Conservation (phyloP, 2,797 vertebrate genomes). For the Enteromius radiatus region DNA sequence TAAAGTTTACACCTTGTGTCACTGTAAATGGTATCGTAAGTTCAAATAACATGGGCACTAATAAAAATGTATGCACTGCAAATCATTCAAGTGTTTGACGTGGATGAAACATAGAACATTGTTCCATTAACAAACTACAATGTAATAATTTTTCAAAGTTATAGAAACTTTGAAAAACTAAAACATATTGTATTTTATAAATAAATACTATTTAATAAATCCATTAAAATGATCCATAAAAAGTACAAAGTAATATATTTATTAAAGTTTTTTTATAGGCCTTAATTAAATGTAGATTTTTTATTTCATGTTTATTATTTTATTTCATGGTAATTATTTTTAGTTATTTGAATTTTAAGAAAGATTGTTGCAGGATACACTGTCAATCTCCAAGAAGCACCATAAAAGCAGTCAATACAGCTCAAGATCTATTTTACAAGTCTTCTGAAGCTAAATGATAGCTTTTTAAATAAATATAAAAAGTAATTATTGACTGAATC, state of each 20-base stretch:
- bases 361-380: not conserved
- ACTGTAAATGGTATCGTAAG: not conserved
- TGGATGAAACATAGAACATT: not conserved
- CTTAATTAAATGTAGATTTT: not conserved
- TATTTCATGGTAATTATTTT: not conserved
- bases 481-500: not conserved
- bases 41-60: not conserved
- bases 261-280: not conserved
- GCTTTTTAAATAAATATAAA: not conserved
- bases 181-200: too few species aligned
- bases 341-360: slow-evolving; percentile 3
- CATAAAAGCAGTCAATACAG: not conserved
- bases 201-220: too few species aligned
- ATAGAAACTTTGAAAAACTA: too few species aligned
- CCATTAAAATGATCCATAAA: too few species aligned
- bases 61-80: not conserved
- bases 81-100: not conserved
- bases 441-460: not conserved
- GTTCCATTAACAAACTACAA: not conserved
- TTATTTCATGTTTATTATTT: not conserved
- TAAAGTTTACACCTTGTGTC: not conserved
- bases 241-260: not conserved
- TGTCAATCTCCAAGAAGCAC: not conserved
- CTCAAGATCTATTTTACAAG: not conserved
- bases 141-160: too few species aligned